Evolutionary conservation across 2,113 vertebrate species (phyloP), one percentile per base, ranked within the genome.

Genomic region (Dasyornis broadbenti): DNA sequence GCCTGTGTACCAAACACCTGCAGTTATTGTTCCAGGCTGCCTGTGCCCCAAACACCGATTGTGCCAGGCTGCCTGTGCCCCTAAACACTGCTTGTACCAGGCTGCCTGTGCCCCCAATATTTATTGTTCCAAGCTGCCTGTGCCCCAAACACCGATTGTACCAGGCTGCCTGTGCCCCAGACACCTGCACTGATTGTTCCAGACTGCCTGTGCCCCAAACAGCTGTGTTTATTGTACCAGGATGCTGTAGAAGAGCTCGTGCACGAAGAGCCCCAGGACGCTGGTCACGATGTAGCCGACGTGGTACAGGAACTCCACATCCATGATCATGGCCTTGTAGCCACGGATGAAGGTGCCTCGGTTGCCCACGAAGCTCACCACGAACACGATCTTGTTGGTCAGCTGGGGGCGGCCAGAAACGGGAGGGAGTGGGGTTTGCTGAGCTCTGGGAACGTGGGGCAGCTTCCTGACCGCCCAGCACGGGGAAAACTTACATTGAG

Each of bases 291-390:
- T 99, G 96, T 99, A 99, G 76, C 97, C 99, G 68, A 99, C 98
- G 1, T 99, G 99, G 96, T 99, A 99, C 6, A 99, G 96, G 93
- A 99, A 99, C 73, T 99, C 99, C 98, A 99, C 95, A 13, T 99
- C 99, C 99, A 99, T 99, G 95, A 99, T 98, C 99, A 99, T 99
- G 95, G 99, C 99, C 80, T 98, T 99, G 77, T 99, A 99, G 42
- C 99, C 99, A 65, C 99, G 99, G 92, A 99, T 99, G 91, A 99
- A 99, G 31, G 99, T 99, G 42, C 99, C 99, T 3, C 99, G 99
- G 93, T 99, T 99, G 45, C 99, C 99, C 97, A 99, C 99, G 12
- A 99, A 99, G 89, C 99, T 99, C 97, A 99, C 99, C 78, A 99
- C 98, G 5, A 99, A 99, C 92, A 99, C 99, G 1, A 99, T 98